These are phyloP conservation scores for Oreochromis aureus DNA, from an alignment of 2,113 vertebrate genomes.

Conservation along the genomic window DNA sequence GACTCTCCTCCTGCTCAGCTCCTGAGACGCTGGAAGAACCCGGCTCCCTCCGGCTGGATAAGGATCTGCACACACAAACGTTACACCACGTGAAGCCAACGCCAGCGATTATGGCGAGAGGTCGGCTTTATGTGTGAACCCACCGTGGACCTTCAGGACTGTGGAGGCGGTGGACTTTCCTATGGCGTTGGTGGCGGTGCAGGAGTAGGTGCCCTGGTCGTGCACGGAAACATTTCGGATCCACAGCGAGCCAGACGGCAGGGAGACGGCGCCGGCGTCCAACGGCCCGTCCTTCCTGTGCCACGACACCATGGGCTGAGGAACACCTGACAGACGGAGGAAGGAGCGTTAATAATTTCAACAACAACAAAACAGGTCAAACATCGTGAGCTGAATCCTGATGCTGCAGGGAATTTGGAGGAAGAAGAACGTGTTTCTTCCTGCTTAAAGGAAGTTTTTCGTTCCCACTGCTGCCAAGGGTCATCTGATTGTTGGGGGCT, in stretches of 20 bases:
- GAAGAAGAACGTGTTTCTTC: fast-evolving
- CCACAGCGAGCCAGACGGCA: slow-evolving; percentile 77
- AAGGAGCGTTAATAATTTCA: not conserved
- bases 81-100: not conserved
- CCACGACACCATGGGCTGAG: slow-evolving; percentile 79
- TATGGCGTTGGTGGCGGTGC: slow-evolving; percentile 75
- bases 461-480: fast-evolving
- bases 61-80: not conserved
- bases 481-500: not conserved
- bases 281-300: slow-evolving; percentile 62
- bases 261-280: slow-evolving; percentile 30
- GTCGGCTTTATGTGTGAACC: slow-evolving; percentile 6
- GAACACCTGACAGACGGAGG: slow-evolving; percentile 70
- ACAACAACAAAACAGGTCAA: not conserved
- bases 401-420: not conserved
- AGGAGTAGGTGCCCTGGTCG: slow-evolving; percentile 77
- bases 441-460: not conserved
- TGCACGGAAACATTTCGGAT: slow-evolving; percentile 74
- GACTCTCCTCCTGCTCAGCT: slow-evolving; percentile 67
- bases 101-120: not conserved
- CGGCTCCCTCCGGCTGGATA: slow-evolving; percentile 18
- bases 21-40: slow-evolving; percentile 33
- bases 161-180: slow-evolving; percentile 73
- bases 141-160: slow-evolving; percentile 72
- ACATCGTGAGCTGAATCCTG: not conserved